Evolutionary conservation across 2,113 vertebrate species (phyloP).

Genomic region (Apus apus): DNA sequence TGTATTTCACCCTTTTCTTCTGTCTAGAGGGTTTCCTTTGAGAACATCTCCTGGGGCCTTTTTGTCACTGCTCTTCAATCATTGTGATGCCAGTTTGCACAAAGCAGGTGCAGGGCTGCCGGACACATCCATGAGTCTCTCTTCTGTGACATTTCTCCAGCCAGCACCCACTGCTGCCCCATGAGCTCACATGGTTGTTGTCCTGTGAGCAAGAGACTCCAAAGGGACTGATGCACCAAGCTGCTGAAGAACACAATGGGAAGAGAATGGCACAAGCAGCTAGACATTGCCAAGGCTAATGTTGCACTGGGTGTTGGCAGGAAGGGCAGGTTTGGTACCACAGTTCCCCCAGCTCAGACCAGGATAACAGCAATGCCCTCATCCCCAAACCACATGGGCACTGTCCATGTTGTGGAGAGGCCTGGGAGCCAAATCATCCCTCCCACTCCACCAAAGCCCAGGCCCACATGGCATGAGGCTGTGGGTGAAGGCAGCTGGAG

Average conservation of each 20-base stretch:
- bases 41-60: neutral
- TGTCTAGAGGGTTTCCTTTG: neutral
- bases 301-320: neutral
- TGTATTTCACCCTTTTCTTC: neutral
- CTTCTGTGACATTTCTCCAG: neutral
- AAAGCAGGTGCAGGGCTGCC: neutral
- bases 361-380: neutral
- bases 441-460: neutral
- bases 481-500: neutral
- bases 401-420: neutral
- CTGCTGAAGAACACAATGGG: neutral
- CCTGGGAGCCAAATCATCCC: neutral
- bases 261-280: neutral
- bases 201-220: neutral
- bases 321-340: neutral
- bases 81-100: neutral
- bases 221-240: neutral
- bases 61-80: fast-evolving
- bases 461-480: neutral
- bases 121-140: neutral
- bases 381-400: neutral
- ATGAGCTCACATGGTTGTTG: neutral
- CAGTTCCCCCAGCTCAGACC: neutral
- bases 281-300: neutral
- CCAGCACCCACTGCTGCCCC: neutral